Conservation (phyloP, 2,888 invertebrate species). For the Vanessa cardui region DNA sequence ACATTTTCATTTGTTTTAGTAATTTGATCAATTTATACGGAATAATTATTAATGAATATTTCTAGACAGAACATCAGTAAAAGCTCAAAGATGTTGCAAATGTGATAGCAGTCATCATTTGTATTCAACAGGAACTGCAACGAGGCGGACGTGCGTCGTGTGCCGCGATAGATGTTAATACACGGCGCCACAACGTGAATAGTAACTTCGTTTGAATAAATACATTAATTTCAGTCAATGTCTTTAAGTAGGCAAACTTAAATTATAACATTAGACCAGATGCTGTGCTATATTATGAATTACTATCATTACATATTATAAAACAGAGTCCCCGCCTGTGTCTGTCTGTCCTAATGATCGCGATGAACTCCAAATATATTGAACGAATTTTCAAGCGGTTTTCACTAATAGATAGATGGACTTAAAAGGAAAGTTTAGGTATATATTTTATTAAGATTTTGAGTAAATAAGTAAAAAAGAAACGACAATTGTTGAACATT, state of each 20-base stretch:
- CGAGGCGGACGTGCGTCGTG: slow-evolving; percentile 74
- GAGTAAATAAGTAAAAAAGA: too few species aligned
- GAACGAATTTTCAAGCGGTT: too few species aligned
- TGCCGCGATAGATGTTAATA: slow-evolving; percentile 65
- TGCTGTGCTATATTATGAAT: neutral
- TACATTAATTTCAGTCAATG: slow-evolving; percentile 19
- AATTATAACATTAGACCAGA: neutral
- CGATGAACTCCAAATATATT: too few species aligned
- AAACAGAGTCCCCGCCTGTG: too few species aligned
- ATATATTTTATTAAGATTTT: too few species aligned
- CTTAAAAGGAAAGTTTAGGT: too few species aligned
- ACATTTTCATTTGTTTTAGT: neutral
- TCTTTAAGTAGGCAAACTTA: slow-evolving; percentile 9
- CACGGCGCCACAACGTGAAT: slow-evolving; percentile 58
- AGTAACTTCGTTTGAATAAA: slow-evolving; percentile 49
- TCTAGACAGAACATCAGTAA: slow-evolving; percentile 14
- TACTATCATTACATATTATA: too few species aligned
- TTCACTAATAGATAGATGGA: too few species aligned
- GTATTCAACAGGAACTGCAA: slow-evolving; percentile 62
- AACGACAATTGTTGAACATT: too few species aligned
- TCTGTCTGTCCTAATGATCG: too few species aligned
- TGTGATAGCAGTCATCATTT: slow-evolving; percentile 42
- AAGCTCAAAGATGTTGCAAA: slow-evolving; percentile 26
- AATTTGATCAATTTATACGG: neutral
- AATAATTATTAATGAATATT: neutral